Evolutionary conservation across 1,140 invertebrate genomes (phyloP), one percentile per base, ranked within the genome.

Genomic region (Ceratoteleas bidentatus): DNA sequence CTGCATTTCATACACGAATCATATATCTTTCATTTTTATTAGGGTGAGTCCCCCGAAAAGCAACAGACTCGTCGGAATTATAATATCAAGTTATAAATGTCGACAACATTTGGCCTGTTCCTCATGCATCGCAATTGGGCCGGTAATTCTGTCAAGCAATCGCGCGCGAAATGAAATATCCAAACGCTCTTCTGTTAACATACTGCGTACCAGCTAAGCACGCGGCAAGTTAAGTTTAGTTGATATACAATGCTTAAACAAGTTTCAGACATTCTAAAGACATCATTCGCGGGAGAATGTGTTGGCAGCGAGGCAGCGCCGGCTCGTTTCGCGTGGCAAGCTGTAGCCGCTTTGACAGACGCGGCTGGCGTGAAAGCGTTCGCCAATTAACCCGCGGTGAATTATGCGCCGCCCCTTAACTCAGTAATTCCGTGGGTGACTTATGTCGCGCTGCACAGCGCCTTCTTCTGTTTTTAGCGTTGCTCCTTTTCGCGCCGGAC

Each of bases 301-400:
- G 75, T 83, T 75, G 60, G 75, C 66, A 78, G 36, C 60, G 33
- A 49, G 38, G 58, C 65, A 65, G 53, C 34, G 54, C 49, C 40
- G 53, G 54, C 40, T 80, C 70, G 79, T 66, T 69, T 24, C 24
- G 76, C 64, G 68, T 79, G 79, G 73, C 70, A 80, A 82, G 65
- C 72, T 76, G 86, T 84, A 85, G 79, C 84, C 52, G 74, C 86
- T 89, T 89, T 89, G 88, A 90, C 89, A 89, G 88, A 90, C 85
- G 80, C 83, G 86, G 85, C 85, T 89, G 88, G 88, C 89, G 88
- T 90, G 90, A 90, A 90, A 91, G 90, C 87, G 88, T 85, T 88
- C 84, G 86, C 90, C 89, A 90, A 91, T 91, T 91, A 91, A 91
- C 87, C 81, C 81, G 85, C 73, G 84, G 86, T 91, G 89, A 91